Percentiles rank a stretch among this genome's conserved stretches.
These are phyloP conservation scores for Pterocles gutturalis DNA, from an alignment of 2,113 vertebrate genomes.

Conservation along the genomic window DNA sequence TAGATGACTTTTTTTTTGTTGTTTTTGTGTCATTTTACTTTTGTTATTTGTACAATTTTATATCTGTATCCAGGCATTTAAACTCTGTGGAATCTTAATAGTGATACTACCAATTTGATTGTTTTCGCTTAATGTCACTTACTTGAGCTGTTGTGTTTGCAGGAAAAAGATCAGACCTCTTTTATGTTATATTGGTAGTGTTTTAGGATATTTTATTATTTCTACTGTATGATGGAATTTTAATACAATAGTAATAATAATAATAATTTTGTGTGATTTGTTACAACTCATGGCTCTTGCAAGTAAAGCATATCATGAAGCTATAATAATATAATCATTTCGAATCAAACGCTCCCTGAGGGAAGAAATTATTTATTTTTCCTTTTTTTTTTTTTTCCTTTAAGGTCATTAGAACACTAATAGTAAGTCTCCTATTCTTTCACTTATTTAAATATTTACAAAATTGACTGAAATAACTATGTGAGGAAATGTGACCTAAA, in stretches of 20 bases:
- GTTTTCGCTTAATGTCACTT: neutral
- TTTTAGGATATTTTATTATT: neutral
- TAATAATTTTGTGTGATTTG: neutral
- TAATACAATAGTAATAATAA: neutral
- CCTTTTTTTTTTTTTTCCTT: neutral
- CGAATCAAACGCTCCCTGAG: neutral
- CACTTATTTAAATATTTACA: neutral
- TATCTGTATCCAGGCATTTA: neutral
- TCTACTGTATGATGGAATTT: neutral
- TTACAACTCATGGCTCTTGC: neutral
- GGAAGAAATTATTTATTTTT: fast-evolving
- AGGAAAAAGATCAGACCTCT: neutral
- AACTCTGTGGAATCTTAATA: neutral
- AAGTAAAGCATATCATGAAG: neutral
- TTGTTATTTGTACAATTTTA: neutral
- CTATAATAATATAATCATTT: neutral
- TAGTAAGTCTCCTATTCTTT: neutral
- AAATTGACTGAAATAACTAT: neutral
- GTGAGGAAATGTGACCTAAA: neutral
- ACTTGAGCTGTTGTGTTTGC: neutral
- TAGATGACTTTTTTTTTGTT: neutral
- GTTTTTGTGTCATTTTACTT: neutral
- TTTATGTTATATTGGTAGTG: neutral
- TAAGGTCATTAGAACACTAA: neutral
- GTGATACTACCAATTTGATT: neutral